Conservation (phyloP, 2,113 vertebrate genomes). For the Cercopithecus mona region DNA sequence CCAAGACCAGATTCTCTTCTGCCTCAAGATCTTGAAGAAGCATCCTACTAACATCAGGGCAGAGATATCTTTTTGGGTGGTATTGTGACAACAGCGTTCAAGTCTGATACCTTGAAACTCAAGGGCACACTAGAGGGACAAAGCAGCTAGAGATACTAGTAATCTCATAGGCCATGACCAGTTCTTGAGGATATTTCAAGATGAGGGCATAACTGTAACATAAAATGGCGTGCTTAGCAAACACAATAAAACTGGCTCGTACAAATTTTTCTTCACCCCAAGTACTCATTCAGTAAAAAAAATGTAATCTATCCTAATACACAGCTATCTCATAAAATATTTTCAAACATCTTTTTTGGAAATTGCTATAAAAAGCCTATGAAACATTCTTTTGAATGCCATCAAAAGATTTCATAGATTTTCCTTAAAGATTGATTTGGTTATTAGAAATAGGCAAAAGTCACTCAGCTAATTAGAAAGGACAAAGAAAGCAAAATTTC, state of each 20-base stretch:
- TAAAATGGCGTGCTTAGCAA: background rate
- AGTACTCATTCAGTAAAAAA: background rate
- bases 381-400: background rate
- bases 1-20: background rate
- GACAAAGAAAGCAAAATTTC: background rate
- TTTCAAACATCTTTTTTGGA: constrained; percentile 31
- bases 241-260: background rate
- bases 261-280: background rate
- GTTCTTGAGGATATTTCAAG: background rate
- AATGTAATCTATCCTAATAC: background rate
- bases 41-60: background rate
- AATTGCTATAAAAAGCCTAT: background rate
- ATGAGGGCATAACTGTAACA: background rate
- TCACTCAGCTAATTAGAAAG: background rate
- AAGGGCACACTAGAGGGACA: background rate
- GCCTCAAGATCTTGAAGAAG: background rate
- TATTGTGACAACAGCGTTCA: background rate
- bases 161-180: background rate
- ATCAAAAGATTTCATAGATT: background rate
- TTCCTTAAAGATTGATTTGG: background rate
- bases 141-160: background rate
- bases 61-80: background rate
- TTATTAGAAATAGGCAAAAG: constrained; percentile 1
- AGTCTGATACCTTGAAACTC: background rate
- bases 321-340: background rate